Base-by-base conservation (phyloP, 1,140 invertebrate genomes). In the Arion vulgaris region DNA sequence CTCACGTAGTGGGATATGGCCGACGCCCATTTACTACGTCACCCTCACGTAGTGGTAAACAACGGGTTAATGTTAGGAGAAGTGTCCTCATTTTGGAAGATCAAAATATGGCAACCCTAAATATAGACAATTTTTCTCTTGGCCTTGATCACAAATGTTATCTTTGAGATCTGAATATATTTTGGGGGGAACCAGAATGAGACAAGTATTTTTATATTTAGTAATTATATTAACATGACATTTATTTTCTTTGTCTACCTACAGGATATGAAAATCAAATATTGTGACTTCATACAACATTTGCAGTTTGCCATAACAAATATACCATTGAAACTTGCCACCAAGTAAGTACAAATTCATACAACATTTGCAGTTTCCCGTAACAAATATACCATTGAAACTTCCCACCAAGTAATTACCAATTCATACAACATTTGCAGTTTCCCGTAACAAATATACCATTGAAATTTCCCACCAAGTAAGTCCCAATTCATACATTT, bases 261-360 rank as follows among this genome's bases (percentile, higher is more conserved):
- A 45, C 45, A 78, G 76, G 32, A 66, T 62, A 1, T 78, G 26
- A 78, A 78, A 38, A 39, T 9, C 5, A 13, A 78, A 38, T 32
- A 15, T 38, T 1, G 39, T 23, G 28, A 36, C 23, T 34, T 78
- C 4, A 1, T 45, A 1, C 13, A 66, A 34, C 57, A 66, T 17
- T 13, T 78, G 38, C 76, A 41, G 45, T 66, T 57, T 78, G 76
- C 34, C 49, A 1, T 66, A 41, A 36, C 51, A 53, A 78, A 78
- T 45, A 39, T 68, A 23, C 76, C 76, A 4, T 39, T 34, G 13
- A 66, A 66, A 66, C 45, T 78, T 49, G 53, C 76, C 28, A 41
- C 38, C 32, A 57, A 62, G 76, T 78, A 68, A 38, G 76, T 66
- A 0, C 19, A 49, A 49, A 19, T 34, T 78, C 4, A 1, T 45